phyloP scores from a whole-genome alignment of 1,140 invertebrate species.

The Heliothis virescens region DNA sequence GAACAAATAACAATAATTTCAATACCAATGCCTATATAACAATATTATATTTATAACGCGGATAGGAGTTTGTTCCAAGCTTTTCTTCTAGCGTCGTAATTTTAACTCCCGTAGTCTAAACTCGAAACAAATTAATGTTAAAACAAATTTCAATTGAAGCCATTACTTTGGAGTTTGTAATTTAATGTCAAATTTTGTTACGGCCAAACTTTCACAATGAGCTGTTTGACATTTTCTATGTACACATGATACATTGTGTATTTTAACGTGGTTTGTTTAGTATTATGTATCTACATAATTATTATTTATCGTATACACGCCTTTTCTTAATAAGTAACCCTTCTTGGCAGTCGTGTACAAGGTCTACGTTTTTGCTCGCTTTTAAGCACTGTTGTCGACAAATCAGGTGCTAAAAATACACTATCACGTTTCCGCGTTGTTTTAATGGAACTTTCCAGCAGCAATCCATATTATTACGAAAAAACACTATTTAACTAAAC shows the following conservation, averaged over 20 bases:
- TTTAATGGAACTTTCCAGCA: too few species aligned
- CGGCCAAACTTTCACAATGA: conserved; percentile 40
- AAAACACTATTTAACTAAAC: too few species aligned
- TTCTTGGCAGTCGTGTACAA: too few species aligned
- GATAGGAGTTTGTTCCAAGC: conserved; percentile 23
- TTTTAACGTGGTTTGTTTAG: conserved; percentile 8
- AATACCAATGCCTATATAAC: conserved; percentile 31
- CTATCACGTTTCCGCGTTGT: too few species aligned
- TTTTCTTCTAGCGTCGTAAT: conserved; percentile 46
- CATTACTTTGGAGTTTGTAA: conserved; percentile 59
- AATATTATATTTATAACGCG: conserved; percentile 30
- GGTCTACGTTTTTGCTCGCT: too few species aligned
- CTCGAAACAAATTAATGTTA: conserved; percentile 56
- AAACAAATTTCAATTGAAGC: conserved; percentile 59
- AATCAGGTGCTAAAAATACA: too few species aligned
- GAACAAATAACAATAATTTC: conserved; percentile 29
- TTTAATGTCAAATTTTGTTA: conserved; percentile 60
- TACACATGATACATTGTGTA: conserved; percentile 43
- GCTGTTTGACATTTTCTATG: conserved; percentile 40
- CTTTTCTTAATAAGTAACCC: too few species aligned
- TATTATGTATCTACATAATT: background rate
- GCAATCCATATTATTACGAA: too few species aligned
- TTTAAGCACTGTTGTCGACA: too few species aligned
- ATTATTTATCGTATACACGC: background rate
- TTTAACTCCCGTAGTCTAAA: conserved; percentile 50